phyloP scores from a whole-genome alignment of 2,113 vertebrate genomes.

The Narcine bancroftii region DNA sequence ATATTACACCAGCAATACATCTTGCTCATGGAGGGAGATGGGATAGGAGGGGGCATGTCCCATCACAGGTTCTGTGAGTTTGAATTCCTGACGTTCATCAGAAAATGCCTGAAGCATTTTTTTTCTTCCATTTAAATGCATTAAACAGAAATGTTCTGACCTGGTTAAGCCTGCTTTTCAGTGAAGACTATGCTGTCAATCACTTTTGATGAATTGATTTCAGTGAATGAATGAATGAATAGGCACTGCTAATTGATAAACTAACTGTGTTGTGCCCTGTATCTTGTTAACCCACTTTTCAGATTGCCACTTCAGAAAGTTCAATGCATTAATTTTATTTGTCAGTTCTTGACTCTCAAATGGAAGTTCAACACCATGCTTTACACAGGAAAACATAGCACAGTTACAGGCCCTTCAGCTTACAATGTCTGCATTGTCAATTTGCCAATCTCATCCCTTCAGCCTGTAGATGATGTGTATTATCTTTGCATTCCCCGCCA shows the following conservation, averaged over 20 bases:
- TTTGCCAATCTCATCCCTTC: too few species aligned
- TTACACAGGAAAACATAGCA: too few species aligned
- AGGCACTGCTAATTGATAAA: not conserved
- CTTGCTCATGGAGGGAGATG: not conserved
- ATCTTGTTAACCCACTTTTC: not conserved
- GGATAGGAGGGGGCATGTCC: not conserved
- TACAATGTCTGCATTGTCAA: too few species aligned
- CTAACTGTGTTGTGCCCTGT: not conserved
- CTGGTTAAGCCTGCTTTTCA: not conserved
- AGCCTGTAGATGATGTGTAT: too few species aligned
- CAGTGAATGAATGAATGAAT: constrained; percentile 27
- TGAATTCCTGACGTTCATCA: not conserved
- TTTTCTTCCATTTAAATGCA: not conserved
- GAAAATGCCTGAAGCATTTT: not conserved
- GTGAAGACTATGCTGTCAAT: not conserved
- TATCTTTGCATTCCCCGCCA: too few species aligned
- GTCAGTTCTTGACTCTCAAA: not conserved
- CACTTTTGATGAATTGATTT: not conserved
- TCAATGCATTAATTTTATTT: constrained; percentile 8
- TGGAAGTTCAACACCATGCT: not conserved
- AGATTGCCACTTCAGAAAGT: not conserved
- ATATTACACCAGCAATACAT: not conserved
- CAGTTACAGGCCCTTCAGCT: too few species aligned
- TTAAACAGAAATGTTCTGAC: not conserved
- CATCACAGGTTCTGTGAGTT: not conserved